A percentile compares a stretch with the other conserved stretches of the same genome.
phyloP scores from a whole-genome alignment of 2,113 vertebrate species.

The Aphelocoma coerulescens region DNA sequence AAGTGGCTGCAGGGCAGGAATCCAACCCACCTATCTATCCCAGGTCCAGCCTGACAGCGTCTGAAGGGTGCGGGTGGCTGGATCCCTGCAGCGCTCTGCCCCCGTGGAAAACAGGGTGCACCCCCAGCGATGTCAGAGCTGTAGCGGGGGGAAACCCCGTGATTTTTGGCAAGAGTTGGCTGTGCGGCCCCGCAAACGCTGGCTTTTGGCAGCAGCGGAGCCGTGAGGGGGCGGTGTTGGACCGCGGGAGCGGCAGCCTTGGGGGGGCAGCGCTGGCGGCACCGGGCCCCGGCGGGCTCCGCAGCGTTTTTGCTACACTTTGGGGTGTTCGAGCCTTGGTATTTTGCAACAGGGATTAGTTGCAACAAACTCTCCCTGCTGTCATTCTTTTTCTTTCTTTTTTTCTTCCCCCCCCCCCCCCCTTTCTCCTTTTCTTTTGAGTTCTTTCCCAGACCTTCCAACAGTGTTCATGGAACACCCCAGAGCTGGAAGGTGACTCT shows the following conservation, averaged over 20 bases:
- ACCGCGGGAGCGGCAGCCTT: background rate
- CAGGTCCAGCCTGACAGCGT: accelerated
- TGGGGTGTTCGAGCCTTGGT: accelerated
- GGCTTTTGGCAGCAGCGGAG: accelerated
- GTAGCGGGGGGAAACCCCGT: accelerated
- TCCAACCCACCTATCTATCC: background rate
- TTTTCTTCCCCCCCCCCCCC: too few relatives aligned
- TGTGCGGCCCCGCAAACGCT: accelerated
- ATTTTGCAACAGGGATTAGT: background rate
- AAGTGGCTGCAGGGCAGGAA: background rate
- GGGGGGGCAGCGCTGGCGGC: background rate
- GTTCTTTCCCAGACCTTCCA: too few relatives aligned
- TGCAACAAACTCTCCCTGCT: too few relatives aligned
- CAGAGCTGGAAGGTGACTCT: background rate
- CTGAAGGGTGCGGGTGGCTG: too few relatives aligned
- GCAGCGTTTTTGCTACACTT: background rate
- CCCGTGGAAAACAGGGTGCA: accelerated
- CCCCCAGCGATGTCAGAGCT: background rate
- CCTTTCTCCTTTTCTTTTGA: background rate
- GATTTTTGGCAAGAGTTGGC: accelerated
- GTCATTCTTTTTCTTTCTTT: background rate
- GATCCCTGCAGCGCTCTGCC: background rate
- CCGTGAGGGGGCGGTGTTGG: conserved; percentile 69
- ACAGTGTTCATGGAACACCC: background rate
- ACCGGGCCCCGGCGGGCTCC: background rate